Evolutionary conservation across 2,113 vertebrate genomes (phyloP), one percentile per base, ranked within the genome.

Genomic region (Manacus vitellinus): DNA sequence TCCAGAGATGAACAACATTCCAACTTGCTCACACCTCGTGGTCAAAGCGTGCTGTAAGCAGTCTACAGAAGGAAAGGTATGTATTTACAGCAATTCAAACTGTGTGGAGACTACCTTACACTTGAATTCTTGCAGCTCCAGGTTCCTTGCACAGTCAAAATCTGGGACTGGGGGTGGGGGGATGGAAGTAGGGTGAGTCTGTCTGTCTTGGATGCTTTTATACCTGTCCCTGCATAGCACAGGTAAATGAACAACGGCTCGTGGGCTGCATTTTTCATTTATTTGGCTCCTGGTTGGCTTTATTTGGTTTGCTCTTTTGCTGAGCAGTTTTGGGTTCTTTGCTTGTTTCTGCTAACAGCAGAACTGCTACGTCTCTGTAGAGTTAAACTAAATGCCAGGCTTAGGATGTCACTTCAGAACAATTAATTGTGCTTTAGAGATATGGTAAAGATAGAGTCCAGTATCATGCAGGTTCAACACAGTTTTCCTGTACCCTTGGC

Each of bases 301-400:
- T 56, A 21, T 88, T 85, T 74, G 37, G 22, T 70, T 46, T 39
- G 7, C 6, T 59, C 9, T 51, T 65, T 55, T 31, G 43, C 5
- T 5, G 24, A 77, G 59, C 8, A 4, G 19, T 43, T 83, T 63
- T 6, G 22, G 24, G 37, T 79, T 75, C 58, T 92, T 39, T 59
- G 46, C 49, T 68, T 67, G 23, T 61, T 87, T 41, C 27, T 44
- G 37, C 55, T 61, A 11, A 25, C 28, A 87, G 70, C 28, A 66
- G 55, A 89, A 61, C 52, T 37, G 27, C 18, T n/a, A 1, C 0
- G 0, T 54, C 23, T 46, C 55, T 61, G 13, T 18, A 14, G 39
- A 72, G 12, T 63, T 75, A 66, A 79, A 76, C 68, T 30, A 76
- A 74, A 55, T 55, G 39, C 35, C 52, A 82, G 30, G 35, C 25